A percentile compares a stretch with the other conserved stretches of the same genome.
Conservation (phyloP, 2,797 vertebrate genomes). For the Chaenodraco wilsoni region DNA sequence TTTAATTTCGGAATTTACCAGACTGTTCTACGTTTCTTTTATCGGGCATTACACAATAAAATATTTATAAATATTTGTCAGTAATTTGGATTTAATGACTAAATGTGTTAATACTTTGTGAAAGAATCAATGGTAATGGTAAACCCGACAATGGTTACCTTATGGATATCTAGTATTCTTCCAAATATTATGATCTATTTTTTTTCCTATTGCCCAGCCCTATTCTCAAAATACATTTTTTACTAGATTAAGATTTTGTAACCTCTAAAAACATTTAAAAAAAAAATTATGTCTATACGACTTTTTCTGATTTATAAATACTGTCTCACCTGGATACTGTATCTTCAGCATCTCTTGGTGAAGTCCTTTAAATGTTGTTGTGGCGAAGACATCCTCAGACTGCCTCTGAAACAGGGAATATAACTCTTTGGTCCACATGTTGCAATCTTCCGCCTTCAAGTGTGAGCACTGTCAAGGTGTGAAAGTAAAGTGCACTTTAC, state of each 20-base stretch:
- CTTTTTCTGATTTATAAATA: not conserved
- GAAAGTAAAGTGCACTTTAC: conserved; percentile 2
- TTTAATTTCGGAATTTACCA: too few relatives aligned
- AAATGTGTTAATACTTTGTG: too few relatives aligned
- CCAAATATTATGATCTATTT: too few relatives aligned
- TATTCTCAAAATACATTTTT: too few relatives aligned
- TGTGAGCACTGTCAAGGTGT: not conserved
- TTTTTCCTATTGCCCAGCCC: too few relatives aligned
- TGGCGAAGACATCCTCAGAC: not conserved
- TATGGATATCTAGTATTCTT: too few relatives aligned
- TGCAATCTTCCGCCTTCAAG: not conserved
- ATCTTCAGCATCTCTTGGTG: conserved; percentile 3
- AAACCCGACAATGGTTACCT: too few relatives aligned
- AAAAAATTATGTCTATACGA: not conserved
- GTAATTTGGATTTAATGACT: too few relatives aligned
- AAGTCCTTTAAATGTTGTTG: conserved; percentile 12
- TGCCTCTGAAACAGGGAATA: not conserved
- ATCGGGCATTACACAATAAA: too few relatives aligned
- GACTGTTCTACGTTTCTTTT: too few relatives aligned
- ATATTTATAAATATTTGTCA: too few relatives aligned
- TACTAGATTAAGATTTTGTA: conserved; percentile 4
- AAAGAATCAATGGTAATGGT: too few relatives aligned
- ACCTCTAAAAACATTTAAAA: not conserved
- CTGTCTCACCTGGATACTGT: not conserved
- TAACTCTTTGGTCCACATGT: not conserved